Evolutionary conservation across 1,140 invertebrate species (phyloP).

Genomic region (Diachasmimorpha longicaudata): DNA sequence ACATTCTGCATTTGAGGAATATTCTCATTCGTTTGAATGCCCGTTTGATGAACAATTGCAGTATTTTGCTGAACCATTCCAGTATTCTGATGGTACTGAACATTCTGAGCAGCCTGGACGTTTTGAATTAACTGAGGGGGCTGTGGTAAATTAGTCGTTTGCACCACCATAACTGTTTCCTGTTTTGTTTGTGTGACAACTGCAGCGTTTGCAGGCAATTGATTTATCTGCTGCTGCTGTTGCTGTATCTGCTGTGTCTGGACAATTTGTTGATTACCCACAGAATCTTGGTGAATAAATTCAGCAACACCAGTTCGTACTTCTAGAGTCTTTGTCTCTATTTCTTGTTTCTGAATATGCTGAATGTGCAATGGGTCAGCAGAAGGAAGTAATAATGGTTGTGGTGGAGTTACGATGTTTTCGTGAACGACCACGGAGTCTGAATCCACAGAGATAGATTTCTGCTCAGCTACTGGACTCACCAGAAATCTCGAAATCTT

Average conservation of each 20-base stretch:
- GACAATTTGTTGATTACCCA: slow-evolving; percentile 30
- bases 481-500: slow-evolving; percentile 83
- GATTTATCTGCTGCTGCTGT: slow-evolving; percentile 38
- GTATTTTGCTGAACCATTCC: not conserved
- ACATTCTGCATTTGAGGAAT: slow-evolving; percentile 3
- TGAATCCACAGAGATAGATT: slow-evolving; percentile 29
- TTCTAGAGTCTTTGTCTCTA: not conserved
- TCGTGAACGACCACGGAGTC: slow-evolving; percentile 10
- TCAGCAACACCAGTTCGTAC: slow-evolving; percentile 22
- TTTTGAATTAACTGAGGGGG: slow-evolving; percentile 12
- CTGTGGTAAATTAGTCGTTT: slow-evolving; percentile 27
- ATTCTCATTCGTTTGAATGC: not conserved
- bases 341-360: not conserved
- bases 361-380: not conserved
- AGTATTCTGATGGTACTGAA: slow-evolving; percentile 28
- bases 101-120: slow-evolving; percentile 28
- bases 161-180: slow-evolving; percentile 17
- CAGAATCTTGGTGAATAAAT: slow-evolving; percentile 27
- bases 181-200: slow-evolving; percentile 4
- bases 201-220: slow-evolving; percentile 32
- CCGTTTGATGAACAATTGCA: not conserved
- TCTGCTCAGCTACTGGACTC: slow-evolving; percentile 71
- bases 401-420: not conserved
- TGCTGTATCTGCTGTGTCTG: slow-evolving; percentile 32
- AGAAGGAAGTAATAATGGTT: not conserved